These are phyloP conservation scores for Lophotriccus pileatus DNA, from an alignment of 2,797 vertebrate genomes.

Conservation along the genomic window DNA sequence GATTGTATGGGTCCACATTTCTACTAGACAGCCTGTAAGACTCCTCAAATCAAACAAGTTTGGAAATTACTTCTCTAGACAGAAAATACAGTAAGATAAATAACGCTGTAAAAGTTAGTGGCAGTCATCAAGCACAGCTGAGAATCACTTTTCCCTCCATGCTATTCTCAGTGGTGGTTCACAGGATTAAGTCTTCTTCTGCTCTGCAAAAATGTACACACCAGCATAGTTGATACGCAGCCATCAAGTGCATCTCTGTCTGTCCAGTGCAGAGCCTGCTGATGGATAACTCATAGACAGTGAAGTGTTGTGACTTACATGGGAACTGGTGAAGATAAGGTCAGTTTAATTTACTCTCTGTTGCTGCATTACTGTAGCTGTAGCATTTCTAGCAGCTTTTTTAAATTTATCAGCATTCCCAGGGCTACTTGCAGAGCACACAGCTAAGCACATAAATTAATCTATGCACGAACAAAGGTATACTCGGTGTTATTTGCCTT, in stretches of 20 bases:
- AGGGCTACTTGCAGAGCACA: background rate
- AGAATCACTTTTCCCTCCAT: background rate
- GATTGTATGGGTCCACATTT: background rate
- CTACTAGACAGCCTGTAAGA: background rate
- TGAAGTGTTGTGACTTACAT: background rate
- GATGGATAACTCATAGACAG: background rate
- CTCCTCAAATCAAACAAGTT: background rate
- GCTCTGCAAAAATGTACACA: background rate
- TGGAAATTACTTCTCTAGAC: background rate
- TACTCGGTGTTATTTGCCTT: background rate
- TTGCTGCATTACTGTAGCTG: background rate
- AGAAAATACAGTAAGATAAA: background rate
- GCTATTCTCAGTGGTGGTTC: background rate
- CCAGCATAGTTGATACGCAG: background rate
- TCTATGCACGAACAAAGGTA: background rate
- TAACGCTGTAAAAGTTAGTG: background rate
- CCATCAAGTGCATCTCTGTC: background rate
- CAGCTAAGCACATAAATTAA: background rate
- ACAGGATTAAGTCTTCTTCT: background rate
- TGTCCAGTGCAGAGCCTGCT: background rate
- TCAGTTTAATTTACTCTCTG: background rate
- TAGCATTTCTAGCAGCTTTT: background rate
- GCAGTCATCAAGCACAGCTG: background rate
- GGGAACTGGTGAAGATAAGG: background rate
- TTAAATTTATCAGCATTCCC: background rate